phyloP scores from a whole-genome alignment of 2,888 invertebrate species.

The Hyposoter didymator region DNA sequence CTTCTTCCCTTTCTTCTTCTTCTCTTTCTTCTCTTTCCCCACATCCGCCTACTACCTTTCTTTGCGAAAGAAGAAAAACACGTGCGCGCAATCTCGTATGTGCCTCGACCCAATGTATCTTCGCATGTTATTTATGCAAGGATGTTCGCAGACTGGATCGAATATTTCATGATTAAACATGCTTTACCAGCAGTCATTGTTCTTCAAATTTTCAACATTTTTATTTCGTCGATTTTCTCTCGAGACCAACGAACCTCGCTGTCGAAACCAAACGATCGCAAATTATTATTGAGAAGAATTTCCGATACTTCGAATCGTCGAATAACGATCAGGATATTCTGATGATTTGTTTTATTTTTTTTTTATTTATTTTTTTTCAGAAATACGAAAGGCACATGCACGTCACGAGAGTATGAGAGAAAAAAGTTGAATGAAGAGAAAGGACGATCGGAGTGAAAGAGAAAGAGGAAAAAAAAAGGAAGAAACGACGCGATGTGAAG shows the following conservation, averaged over 20 bases:
- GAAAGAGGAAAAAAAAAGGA: slow-evolving; percentile 25
- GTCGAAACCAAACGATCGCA: background rate
- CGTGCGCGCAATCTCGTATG: slow-evolving; percentile 59
- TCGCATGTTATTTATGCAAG: slow-evolving; percentile 42
- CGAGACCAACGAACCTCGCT: background rate
- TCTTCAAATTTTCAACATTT: slow-evolving; percentile 4
- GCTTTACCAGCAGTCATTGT: slow-evolving; percentile 17
- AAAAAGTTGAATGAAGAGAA: slow-evolving; percentile 36
- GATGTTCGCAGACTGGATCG: slow-evolving; percentile 40
- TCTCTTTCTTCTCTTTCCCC: slow-evolving; percentile 40
- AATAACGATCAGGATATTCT: too few relatives aligned
- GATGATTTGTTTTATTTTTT: too few relatives aligned
- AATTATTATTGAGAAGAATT: background rate
- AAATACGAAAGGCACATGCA: background rate
- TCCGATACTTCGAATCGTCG: too few relatives aligned
- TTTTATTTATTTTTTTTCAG: too few relatives aligned
- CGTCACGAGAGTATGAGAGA: background rate
- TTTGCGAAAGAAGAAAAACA: slow-evolving; percentile 61
- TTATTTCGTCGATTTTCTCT: background rate
- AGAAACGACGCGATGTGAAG: slow-evolving; percentile 56
- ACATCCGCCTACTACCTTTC: slow-evolving; percentile 66
- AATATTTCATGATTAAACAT: slow-evolving; percentile 8
- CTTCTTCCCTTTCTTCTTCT: slow-evolving; percentile 52
- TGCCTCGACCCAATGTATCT: slow-evolving; percentile 50
- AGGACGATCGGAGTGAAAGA: slow-evolving; percentile 3